Conservation (phyloP, 2,888 invertebrate species). For the Aelia acuminata region DNA sequence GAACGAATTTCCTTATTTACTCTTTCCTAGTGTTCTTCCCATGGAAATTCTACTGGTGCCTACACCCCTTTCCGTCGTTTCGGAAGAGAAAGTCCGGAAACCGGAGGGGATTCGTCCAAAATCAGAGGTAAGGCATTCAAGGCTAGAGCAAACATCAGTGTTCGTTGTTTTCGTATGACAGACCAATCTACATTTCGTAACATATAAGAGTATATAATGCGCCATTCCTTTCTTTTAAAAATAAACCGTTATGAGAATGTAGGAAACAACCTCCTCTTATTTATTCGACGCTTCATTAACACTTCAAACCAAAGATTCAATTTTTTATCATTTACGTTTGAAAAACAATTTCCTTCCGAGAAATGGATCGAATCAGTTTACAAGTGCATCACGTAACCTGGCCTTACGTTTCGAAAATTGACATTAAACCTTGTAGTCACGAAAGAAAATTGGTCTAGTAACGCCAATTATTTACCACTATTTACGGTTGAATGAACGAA, state of each 20-base stretch:
- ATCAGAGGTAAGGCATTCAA: background rate
- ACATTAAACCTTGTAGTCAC: background rate
- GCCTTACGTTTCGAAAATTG: conserved; percentile 26
- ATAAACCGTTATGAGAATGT: background rate
- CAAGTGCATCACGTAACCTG: background rate
- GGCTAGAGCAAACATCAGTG: background rate
- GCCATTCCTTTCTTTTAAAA: background rate
- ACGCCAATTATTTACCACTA: background rate
- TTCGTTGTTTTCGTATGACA: background rate
- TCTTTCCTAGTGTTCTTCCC: background rate
- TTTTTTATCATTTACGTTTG: conserved; percentile 2
- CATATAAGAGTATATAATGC: background rate
- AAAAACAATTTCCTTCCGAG: conserved; percentile 17
- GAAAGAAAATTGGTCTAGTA: background rate
- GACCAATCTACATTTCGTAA: background rate
- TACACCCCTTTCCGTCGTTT: background rate
- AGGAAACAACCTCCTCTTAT: background rate
- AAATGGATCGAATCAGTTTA: conserved; percentile 39
- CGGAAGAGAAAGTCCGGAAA: conserved; percentile 40
- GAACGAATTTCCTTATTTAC: background rate
- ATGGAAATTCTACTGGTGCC: background rate
- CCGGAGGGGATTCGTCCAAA: background rate
- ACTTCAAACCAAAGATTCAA: background rate
- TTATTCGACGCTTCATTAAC: background rate
- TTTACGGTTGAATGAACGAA: background rate